Base-by-base conservation (phyloP, 2,888 invertebrate species). In the Norana najaformis region DNA sequence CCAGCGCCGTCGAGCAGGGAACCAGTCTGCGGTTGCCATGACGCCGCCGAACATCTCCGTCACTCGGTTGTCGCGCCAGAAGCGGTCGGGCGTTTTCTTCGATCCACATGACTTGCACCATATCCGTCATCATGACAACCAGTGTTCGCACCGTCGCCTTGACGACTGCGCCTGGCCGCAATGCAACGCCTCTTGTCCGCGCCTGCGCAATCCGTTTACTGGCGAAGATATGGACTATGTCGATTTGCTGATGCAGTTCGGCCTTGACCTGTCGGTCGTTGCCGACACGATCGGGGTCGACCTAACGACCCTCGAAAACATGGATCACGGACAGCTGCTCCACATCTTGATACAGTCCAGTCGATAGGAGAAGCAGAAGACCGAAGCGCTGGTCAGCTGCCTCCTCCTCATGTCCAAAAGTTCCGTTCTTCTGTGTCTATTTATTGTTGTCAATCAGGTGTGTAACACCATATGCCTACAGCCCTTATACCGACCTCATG, bases 131-230 rank as follows among this genome's bases (percentile, higher is more conserved):
- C 92, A 92, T 89, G 91, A 90, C 89, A 91, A 92, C 92, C 92
- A 92, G 39, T 95, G 95, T 92, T 93, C 92, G 88, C 95, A 97
- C 95, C 96, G 97, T 89, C 96, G 97, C 91, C 96, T 98, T 90
- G 98, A 98, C 95, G 96, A 97, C 69, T 98, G 98, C 95, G 97
- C 97, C 92, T 98, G 98, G 98, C 98, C 98, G 20, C 98, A 98
- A 94, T 98, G 98, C 94, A 98, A 98, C 95, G 96, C 93, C 41
- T 94, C 94, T 37, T 95, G 95, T 93, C 98, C 98, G 39, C 97
- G 97, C 88, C 93, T 98, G 88, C 97, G 97, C 89, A 97, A 98
- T 95, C 98, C 98, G 0, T 96, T 97, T 92, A 98, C 98, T 0
- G 93, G 91, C 97, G 98, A 95, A 90, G 97, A 98, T 95, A 97